Base-by-base conservation (phyloP, 2,888 invertebrate species). In the Tetheella fluctuosa region DNA sequence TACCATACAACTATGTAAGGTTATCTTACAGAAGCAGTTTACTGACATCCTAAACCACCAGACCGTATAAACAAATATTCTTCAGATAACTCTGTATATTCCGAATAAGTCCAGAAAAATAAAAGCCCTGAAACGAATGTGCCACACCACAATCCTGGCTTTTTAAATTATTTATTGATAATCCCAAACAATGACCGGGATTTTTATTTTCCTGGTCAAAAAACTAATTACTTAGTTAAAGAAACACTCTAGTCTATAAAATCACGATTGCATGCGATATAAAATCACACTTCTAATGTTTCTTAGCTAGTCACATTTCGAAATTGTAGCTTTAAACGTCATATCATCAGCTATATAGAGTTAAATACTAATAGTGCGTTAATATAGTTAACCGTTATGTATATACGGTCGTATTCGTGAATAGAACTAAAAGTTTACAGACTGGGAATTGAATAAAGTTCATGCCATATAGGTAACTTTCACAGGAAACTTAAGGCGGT, bases 281-380 rank as follows among this genome's bases (percentile, higher is more conserved):
- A 13, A 58, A 57, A 54, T 28, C 52, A 25, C 54, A 62, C 61
- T 59, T 60, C 63, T 59, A 61, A 60, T 64, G 75, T 77, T 79
- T 34, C 68, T 68, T 90, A 89, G 87, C 76, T 88, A 89, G 88
- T 80, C 77, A 83, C 79, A 79, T 81, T 86, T 86, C 77, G 65
- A 81, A 88, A 87, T 86, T 86, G 83, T 90, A 90, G 88, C 83
- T 88, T 88, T 90, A 87, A 86, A 78, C 58, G 69, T 81, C 83
- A 85, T 86, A 86, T 83, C 84, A 81, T 81, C 76, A 66, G 77
- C 79, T 80, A 68, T 62, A 69, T 77, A 74, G 70, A 61, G 23
- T 59, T 13, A 65, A 59, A 67, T 67, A 70, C 64, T 64, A 60
- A 58, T 65, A 65, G 60, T 64, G 63, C 61, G 61, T 42, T 10